Percentiles rank a stretch among this genome's conserved stretches.
Conservation (phyloP, 2,797 vertebrate species). For the Melopsittacus undulatus region DNA sequence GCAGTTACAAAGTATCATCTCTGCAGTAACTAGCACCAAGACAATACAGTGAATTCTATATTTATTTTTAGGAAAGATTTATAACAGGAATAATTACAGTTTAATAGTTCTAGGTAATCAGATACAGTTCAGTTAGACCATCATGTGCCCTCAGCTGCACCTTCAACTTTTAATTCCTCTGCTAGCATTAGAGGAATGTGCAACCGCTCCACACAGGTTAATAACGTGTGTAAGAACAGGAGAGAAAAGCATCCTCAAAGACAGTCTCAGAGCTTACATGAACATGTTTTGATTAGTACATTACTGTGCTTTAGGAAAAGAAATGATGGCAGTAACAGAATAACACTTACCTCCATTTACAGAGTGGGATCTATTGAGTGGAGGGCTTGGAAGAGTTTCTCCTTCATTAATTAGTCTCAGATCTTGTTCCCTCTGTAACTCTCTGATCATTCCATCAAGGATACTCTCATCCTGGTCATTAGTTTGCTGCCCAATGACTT, state of each 20-base stretch:
- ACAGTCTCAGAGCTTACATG: not conserved
- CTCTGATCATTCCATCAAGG: constrained; percentile 92
- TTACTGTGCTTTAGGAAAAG: not conserved
- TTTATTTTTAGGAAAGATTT: not conserved
- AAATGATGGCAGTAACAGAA: not conserved
- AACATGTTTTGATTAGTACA: not conserved
- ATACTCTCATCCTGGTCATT: constrained; percentile 86
- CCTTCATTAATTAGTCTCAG: constrained; percentile 74
- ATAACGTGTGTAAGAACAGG: not conserved
- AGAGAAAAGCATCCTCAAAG: not conserved
- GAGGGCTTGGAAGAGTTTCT: constrained; percentile 68
- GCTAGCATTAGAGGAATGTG: not conserved
- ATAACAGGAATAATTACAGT: not conserved
- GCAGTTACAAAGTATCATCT: not conserved
- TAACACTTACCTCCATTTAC: constrained; percentile 70
- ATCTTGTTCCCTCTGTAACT: constrained; percentile 92
- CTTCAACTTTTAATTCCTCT: not conserved
- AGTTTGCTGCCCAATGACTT: constrained; percentile 95
- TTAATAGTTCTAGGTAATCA: not conserved
- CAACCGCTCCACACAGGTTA: not conserved
- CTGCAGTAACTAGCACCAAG: not conserved
- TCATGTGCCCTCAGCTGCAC: not conserved
- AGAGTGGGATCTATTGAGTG: constrained; percentile 67
- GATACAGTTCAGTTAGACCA: not conserved
- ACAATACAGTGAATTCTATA: not conserved